Conservation (phyloP, 2,113 vertebrate species). For the Vidua macroura region DNA sequence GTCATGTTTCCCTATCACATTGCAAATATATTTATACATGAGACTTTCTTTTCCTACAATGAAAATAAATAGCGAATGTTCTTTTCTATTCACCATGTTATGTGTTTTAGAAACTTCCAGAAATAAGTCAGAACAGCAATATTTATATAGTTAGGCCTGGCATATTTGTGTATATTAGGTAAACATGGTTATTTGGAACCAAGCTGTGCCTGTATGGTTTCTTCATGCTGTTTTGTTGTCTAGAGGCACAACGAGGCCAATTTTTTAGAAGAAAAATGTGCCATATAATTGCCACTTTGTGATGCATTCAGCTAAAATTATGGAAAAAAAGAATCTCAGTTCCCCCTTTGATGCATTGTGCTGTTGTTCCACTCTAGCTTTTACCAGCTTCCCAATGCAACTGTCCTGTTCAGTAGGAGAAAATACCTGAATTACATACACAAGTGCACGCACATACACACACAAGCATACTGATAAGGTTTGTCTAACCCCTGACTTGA, state of each 20-base stretch:
- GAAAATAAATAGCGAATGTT: constrained; percentile 20
- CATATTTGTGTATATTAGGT: constrained; percentile 69
- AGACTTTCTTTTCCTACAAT: constrained; percentile 30
- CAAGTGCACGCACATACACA: neutral
- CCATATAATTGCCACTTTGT: constrained; percentile 66
- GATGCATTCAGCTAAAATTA: constrained; percentile 62
- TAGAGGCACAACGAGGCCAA: constrained; percentile 60
- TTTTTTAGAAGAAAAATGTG: constrained; percentile 66
- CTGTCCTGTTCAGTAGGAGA: constrained; percentile 33
- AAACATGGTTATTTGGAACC: constrained; percentile 66
- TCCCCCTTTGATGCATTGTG: constrained; percentile 33
- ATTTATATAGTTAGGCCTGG: constrained; percentile 54
- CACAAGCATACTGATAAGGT: constrained; percentile 24
- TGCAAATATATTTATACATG: constrained; percentile 33
- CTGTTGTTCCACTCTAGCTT: constrained; percentile 29
- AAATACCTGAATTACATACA: constrained; percentile 57
- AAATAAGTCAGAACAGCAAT: constrained; percentile 58
- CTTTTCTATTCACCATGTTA: constrained; percentile 5
- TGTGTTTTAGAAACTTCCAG: constrained; percentile 52
- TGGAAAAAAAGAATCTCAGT: neutral
- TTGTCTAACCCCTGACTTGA: constrained; percentile 55
- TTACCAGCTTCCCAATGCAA: neutral
- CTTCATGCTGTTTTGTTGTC: constrained; percentile 66
- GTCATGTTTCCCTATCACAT: constrained; percentile 8
- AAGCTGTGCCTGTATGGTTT: constrained; percentile 60